These are phyloP conservation scores for Phylloscopus whistleri DNA, from an alignment of 2,113 vertebrate genomes.

Conservation along the genomic window DNA sequence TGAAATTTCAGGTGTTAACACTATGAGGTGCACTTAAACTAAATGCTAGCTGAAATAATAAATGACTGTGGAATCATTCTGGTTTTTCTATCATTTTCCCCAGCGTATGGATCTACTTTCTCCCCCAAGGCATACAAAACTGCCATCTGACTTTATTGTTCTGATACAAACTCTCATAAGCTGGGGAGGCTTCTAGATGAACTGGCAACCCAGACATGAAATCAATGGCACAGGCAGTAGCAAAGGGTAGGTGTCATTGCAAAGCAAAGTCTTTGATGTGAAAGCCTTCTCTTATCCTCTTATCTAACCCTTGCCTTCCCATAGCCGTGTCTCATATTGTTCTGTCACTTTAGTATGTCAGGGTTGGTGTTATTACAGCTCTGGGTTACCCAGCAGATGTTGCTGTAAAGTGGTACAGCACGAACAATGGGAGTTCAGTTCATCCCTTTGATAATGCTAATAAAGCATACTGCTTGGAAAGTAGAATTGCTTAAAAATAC, in stretches of 20 bases:
- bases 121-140: slow-evolving; percentile 2
- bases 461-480: neutral
- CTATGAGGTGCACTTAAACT: neutral
- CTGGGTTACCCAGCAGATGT: slow-evolving; percentile 43
- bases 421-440: neutral
- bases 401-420: neutral
- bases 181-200: neutral
- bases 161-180: slow-evolving; percentile 33
- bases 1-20: neutral
- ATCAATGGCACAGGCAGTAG: slow-evolving; percentile 42
- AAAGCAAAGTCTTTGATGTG: slow-evolving; percentile 52
- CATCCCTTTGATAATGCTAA: neutral
- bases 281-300: slow-evolving; percentile 48
- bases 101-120: neutral
- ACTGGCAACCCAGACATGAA: neutral
- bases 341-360: slow-evolving; percentile 44
- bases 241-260: slow-evolving; percentile 49
- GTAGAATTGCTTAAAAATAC: neutral
- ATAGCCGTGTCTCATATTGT: slow-evolving; percentile 11
- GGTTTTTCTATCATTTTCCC: neutral
- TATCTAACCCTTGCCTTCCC: slow-evolving; percentile 50
- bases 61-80: neutral
- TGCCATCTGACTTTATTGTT: slow-evolving; percentile 37
- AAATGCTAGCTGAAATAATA: neutral
- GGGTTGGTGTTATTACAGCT: slow-evolving; percentile 31